Evolutionary conservation across 1,140 invertebrate species (phyloP).

Genomic region (Battus philenor): DNA sequence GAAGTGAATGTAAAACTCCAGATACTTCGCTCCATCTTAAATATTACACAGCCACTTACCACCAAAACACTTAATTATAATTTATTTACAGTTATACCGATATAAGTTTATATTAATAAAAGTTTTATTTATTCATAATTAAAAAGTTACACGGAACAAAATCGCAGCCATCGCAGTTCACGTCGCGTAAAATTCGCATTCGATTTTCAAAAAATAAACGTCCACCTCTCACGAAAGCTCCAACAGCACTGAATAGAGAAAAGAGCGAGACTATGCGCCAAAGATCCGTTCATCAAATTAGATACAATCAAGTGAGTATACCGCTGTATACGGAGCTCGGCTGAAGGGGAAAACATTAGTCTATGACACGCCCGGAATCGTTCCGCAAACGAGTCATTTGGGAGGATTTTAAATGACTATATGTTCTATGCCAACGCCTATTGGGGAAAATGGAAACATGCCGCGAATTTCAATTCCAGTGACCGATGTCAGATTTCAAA

Average conservation of each 20-base stretch:
- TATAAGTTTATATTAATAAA: no score
- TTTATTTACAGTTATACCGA: no score
- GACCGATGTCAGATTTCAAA: constrained; percentile 4
- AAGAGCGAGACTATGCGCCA: background rate
- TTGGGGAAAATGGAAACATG: constrained; percentile 6
- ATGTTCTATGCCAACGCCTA: constrained; percentile 22
- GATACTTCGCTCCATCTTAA: constrained; percentile 5
- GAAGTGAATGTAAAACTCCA: constrained; percentile 7
- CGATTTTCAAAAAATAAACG: background rate
- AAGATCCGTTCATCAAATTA: constrained; percentile 1
- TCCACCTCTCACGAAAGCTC: constrained; percentile 3
- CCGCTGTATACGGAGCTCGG: constrained; percentile 1
- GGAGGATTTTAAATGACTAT: constrained; percentile 33
- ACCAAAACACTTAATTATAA: no score
- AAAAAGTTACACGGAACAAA: background rate
- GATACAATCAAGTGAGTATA: constrained; percentile 5
- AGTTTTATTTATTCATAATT: background rate
- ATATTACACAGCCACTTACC: background rate
- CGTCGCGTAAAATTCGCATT: constrained; percentile 3
- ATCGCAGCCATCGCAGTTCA: background rate
- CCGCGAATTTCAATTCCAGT: constrained; percentile 7
- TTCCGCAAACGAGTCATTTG: constrained; percentile 27
- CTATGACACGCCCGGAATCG: constrained; percentile 22
- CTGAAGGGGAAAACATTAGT: constrained; percentile 1
- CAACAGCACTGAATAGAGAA: constrained; percentile 1